Conservation (phyloP, 2,888 invertebrate genomes). For the Dasysyrphus albostriatus region DNA sequence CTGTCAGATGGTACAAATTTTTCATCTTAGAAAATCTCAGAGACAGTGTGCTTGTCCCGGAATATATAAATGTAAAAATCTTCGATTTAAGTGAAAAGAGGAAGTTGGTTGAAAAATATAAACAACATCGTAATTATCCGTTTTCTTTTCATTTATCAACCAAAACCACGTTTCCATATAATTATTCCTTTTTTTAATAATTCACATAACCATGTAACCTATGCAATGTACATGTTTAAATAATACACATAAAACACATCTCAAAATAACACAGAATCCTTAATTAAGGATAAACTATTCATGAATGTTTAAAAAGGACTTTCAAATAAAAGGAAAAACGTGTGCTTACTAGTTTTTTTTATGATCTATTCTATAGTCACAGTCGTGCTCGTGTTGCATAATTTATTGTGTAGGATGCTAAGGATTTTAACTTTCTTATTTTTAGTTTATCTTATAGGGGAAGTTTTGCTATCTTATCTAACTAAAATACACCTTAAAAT, state of each 20-base stretch:
- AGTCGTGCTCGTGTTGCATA: background rate
- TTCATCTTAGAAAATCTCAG: too few species aligned
- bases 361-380: background rate
- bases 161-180: background rate
- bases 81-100: too few species aligned
- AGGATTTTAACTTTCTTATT: background rate
- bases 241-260: background rate
- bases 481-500: too few species aligned
- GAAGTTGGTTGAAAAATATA: background rate
- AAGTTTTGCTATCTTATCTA: too few species aligned
- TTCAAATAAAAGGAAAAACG: background rate
- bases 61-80: too few species aligned
- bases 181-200: background rate
- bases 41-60: too few species aligned
- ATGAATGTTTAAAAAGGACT: conserved; percentile 16
- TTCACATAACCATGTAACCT: background rate
- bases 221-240: background rate
- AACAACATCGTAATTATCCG: background rate
- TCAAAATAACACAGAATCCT: conserved; percentile 7
- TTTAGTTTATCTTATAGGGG: too few species aligned
- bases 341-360: background rate
- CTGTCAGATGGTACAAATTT: too few species aligned
- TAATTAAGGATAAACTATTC: conserved; percentile 19
- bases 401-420: background rate
- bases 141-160: background rate